Base-by-base conservation (phyloP, 2,888 invertebrate species). In the Ornithoptera priamus region DNA sequence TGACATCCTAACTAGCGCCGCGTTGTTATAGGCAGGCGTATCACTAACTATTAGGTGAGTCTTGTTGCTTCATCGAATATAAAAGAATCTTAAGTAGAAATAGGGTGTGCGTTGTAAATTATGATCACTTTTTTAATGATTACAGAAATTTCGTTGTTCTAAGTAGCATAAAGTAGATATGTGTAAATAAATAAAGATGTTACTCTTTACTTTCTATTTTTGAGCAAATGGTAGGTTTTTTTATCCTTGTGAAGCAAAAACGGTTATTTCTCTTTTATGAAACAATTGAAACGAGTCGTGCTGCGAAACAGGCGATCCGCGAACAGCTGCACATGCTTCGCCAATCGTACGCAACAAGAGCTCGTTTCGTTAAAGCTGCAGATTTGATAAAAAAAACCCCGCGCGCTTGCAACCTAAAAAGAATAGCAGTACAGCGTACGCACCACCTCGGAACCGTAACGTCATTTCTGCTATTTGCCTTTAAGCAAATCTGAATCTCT, bases 301-400 rank as follows among this genome's bases (percentile, higher is more conserved):
- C 68, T 64, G 53, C 53, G 68, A 67, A 30, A 42, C 36, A 63
- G 65, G 65, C 53, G 63, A 12, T 63, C 50, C 67, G 77, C 77
- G 82, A 85, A 80, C 87, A 87, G 86, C 83, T 84, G 85, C 85
- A 80, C 77, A 75, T 78, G 75, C 76, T 75, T 75, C 76, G 75
- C 75, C 72, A 73, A 80, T 79, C 81, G 81, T 83, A 81, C 82
- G 86, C 86, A 85, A 86, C 86, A 83, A 85, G 89, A 86, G 82
- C 83, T 79, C 82, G 87, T 83, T 88, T 90, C 89, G 90, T 90
- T 89, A 90, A 86, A 85, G 85, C 85, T 82, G 78, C 87, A 86
- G 89, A 90, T 89, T 70, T 91, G 30, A 30, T 86, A 87, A 90
- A 91, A 91, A 90, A 91, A 88, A 85, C 82, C 83, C 81, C 83